Percentiles rank a stretch among this genome's conserved stretches.
phyloP scores from a whole-genome alignment of 35 echinoderm and acorn worm genomes.

The Amphiura filiformis region DNA sequence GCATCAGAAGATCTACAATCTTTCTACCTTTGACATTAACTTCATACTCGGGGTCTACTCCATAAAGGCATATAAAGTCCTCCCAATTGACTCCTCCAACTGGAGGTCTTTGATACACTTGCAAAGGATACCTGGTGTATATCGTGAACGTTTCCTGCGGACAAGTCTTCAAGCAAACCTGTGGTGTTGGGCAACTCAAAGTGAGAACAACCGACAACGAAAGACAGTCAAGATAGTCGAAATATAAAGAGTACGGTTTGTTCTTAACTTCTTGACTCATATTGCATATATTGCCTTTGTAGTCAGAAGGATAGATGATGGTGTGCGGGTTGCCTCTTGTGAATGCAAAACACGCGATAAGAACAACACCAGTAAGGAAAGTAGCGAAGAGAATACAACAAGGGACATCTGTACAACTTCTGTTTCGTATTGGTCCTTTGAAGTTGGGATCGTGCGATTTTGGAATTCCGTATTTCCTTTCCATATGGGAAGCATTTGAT shows the following conservation, averaged over 20 bases:
- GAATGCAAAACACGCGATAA: conserved; percentile 70
- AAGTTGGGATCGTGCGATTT: conserved; percentile 66
- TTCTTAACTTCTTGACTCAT: conserved; percentile 10
- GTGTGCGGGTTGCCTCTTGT: conserved; percentile 69
- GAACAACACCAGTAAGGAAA: conserved; percentile 56
- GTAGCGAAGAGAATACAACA: conserved; percentile 81
- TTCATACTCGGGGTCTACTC: conserved; percentile 56
- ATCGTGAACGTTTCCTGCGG: conserved; percentile 57
- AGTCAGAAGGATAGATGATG: conserved; percentile 80
- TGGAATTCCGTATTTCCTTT: conserved; percentile 66
- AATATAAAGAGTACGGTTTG: conserved; percentile 75
- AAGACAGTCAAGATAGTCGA: conserved; percentile 83
- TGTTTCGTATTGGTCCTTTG: conserved; percentile 68
- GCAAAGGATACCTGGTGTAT: conserved; percentile 26
- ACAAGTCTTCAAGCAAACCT: conserved; percentile 72
- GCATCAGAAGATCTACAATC: conserved; percentile 16
- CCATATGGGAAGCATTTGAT: not conserved
- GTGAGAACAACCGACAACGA: conserved; percentile 17
- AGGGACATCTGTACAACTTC: conserved; percentile 92
- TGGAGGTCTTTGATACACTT: not conserved
- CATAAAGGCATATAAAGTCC: conserved; percentile 81
- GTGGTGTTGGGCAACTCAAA: conserved; percentile 64
- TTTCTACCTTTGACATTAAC: conserved; percentile 26
- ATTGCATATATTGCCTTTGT: conserved; percentile 67
- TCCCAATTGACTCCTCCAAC: conserved; percentile 56